Base-by-base conservation (phyloP, 2,113 vertebrate genomes). In the Machaerirhynchus nigripectus region DNA sequence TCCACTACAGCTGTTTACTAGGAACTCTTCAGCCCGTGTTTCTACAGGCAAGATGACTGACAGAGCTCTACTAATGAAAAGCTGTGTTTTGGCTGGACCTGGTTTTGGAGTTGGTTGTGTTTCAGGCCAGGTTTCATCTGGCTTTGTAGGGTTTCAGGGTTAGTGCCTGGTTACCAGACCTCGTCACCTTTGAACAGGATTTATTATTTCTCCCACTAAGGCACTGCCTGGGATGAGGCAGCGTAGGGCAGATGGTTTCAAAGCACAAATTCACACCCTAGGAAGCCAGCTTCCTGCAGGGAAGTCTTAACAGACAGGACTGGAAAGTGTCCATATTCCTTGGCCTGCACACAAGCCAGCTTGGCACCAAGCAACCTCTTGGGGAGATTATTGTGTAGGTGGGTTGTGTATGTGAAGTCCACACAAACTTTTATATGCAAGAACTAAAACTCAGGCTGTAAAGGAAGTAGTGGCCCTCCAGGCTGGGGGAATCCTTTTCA, bases 401-500 rank as follows among this genome's bases (percentile, higher is more conserved):
- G 74, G 73, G 23, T 59, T 75, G 24, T 16, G 5, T 1, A 20
- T 7, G 15, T 42, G 2, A 56, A 70, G 71, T 80, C 55, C 75
- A 79, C 53, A 26, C 24, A 55, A 60, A 47, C 12, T n/a, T 53
- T 40, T 7, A 30, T 22, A 30, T 27, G 37, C 77, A 75, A 56
- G 57, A 53, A 33, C 26, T 79, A 35, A 37, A 71, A 37, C 56
- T 40, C 0, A 0, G 49, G 26, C 71, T 82, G 14, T 22, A 26
- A 27, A 49, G 68, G 11, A 67, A 31, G 50, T 0, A 13, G 28
- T 63, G 55, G 46, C 21, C 52, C 13, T 37, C 0, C 0, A 1
- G 57, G 76, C 26, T 26, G n/a, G 13, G 37, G 73, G 49, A 65
- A 17, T 7, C 2, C 19, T 46, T n/a, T 4, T 56, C 17, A 4